Conservation (phyloP, 2,113 vertebrate species). For the Lonchura striata region DNA sequence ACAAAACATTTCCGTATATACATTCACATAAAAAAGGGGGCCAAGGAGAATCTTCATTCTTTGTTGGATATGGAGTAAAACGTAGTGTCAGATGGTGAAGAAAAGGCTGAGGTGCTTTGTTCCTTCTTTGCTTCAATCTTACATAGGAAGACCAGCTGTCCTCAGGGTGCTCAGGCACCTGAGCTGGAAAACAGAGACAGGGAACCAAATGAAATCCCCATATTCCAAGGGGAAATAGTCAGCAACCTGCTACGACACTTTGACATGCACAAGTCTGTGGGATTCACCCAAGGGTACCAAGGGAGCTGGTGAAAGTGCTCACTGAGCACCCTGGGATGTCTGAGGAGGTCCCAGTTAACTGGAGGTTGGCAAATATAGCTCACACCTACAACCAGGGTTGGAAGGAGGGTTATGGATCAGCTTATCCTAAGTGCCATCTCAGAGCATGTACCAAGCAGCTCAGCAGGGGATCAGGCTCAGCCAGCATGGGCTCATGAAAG, state of each 20-base stretch:
- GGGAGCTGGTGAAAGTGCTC: neutral
- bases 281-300: too few relatives aligned
- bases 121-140: neutral
- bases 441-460: rapidly evolving
- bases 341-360: neutral
- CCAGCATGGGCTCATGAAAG: neutral
- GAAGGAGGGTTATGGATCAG: neutral
- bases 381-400: neutral
- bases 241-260: neutral
- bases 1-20: neutral
- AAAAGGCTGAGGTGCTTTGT: neutral
- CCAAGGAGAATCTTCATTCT: neutral
- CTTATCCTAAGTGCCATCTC: neutral
- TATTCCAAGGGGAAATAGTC: neutral
- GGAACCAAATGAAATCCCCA: neutral
- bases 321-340: too few relatives aligned
- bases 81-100: rapidly evolving
- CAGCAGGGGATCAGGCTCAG: neutral
- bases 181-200: neutral
- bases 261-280: rapidly evolving
- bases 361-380: neutral
- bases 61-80: neutral
- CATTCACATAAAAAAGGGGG: neutral
- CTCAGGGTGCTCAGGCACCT: neutral
- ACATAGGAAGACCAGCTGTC: neutral